Percentiles rank a stretch among this genome's conserved stretches.
phyloP scores from a whole-genome alignment of 2,797 vertebrate genomes.

The Pteronotus mesoamericanus region DNA sequence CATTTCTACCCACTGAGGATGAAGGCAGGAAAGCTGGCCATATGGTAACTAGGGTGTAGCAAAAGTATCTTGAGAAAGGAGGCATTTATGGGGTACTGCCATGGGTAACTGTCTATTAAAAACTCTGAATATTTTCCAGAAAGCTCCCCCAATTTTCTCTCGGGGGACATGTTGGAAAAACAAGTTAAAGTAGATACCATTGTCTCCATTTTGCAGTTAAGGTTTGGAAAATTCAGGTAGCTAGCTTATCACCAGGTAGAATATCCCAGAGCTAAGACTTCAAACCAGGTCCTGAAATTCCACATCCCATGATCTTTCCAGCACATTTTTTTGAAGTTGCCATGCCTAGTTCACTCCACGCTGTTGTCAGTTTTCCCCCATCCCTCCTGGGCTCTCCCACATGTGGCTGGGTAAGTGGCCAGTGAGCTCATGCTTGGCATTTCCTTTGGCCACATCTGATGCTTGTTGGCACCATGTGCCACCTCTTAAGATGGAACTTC shows the following conservation, averaged over 20 bases:
- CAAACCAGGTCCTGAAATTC: background rate
- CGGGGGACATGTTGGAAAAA: too few species aligned
- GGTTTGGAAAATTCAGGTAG: background rate
- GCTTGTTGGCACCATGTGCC: background rate
- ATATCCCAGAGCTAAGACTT: background rate
- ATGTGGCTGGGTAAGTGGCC: accelerated
- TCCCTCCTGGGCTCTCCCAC: background rate
- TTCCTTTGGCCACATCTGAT: background rate
- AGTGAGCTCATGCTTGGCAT: background rate
- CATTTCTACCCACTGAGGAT: background rate
- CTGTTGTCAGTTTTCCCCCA: background rate
- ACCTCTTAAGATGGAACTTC: background rate
- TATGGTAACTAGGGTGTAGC: background rate
- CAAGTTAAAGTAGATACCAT: background rate
- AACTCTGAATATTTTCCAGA: background rate
- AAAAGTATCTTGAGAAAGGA: background rate
- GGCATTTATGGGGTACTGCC: background rate
- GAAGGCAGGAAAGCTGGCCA: background rate
- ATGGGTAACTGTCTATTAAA: background rate
- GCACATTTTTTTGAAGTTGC: background rate
- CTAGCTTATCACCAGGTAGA: too few species aligned
- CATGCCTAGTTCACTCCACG: accelerated
- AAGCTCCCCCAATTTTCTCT: background rate
- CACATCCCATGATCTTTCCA: background rate
- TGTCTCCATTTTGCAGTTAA: background rate